These are phyloP conservation scores for Oreohelix idahoensis DNA, from an alignment of 1,140 invertebrate genomes.

Conservation along the genomic window DNA sequence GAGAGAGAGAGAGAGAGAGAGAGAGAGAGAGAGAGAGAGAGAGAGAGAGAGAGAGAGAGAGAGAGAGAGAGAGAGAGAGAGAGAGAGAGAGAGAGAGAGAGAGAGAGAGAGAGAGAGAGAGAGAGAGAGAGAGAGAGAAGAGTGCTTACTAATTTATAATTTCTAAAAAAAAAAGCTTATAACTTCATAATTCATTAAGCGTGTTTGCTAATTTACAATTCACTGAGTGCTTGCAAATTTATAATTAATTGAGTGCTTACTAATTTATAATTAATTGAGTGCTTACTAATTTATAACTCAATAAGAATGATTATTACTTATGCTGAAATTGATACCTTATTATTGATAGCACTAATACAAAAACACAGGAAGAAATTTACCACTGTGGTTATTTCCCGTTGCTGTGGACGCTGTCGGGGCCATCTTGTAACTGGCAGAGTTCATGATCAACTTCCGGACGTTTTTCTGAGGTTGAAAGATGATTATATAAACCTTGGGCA, in stretches of 20 bases:
- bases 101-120: neutral
- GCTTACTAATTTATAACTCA: too few species aligned
- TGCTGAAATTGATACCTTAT: too few species aligned
- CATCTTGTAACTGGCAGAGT: slow-evolving; percentile 64
- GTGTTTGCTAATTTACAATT: too few species aligned
- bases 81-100: too few species aligned
- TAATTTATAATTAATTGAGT: too few species aligned
- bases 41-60: too few species aligned
- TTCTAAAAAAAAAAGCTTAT: too few species aligned
- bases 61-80: too few species aligned
- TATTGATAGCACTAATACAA: neutral
- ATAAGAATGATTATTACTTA: too few species aligned
- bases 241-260: too few species aligned
- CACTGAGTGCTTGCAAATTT: too few species aligned
- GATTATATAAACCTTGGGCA: slow-evolving; percentile 84
- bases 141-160: neutral
- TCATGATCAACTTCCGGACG: slow-evolving; percentile 75
- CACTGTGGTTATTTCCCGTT: slow-evolving; percentile 50
- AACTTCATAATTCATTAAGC: too few species aligned
- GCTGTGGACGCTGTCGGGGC: slow-evolving; percentile 53
- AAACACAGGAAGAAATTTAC: neutral
- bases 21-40: neutral
- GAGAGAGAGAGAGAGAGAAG: slow-evolving; percentile 33
- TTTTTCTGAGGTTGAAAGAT: slow-evolving; percentile 86
- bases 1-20: slow-evolving; percentile 3